Evolutionary conservation across 2,888 invertebrate genomes (phyloP).

Genomic region (Caenorhabditis becei): DNA sequence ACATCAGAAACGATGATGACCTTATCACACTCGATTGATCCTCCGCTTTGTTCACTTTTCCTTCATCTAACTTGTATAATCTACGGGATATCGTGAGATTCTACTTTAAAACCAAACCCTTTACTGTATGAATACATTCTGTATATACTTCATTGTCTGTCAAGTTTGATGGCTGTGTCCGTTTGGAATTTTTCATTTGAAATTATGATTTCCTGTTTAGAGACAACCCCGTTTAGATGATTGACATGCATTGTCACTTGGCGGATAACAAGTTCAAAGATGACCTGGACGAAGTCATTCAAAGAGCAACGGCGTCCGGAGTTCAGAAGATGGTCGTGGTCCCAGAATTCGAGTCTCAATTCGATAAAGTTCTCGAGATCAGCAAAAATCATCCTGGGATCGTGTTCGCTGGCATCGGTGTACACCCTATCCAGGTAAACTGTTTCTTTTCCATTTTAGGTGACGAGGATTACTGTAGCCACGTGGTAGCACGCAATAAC

Average conservation of each 20-base stretch:
- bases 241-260: slow-evolving; percentile 79
- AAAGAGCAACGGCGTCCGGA: slow-evolving; percentile 69
- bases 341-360: slow-evolving; percentile 77
- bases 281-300: slow-evolving; percentile 74
- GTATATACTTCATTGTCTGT: neutral
- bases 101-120: too few species aligned
- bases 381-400: slow-evolving; percentile 67
- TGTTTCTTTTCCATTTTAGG: too few species aligned
- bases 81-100: too few species aligned
- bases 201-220: neutral
- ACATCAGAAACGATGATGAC: neutral
- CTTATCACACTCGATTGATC: slow-evolving; percentile 28
- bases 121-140: too few species aligned
- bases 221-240: slow-evolving; percentile 74
- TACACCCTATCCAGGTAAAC: slow-evolving; percentile 82
- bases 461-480: too few species aligned
- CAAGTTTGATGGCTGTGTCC: neutral
- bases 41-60: neutral
- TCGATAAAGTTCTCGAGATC: slow-evolving; percentile 74
- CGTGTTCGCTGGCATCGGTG: slow-evolving; percentile 79
- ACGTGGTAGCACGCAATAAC: too few species aligned
- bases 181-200: slow-evolving; percentile 1
- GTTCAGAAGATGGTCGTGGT: slow-evolving; percentile 75
- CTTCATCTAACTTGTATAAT: too few species aligned
- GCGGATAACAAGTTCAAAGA: slow-evolving; percentile 76